Base-by-base conservation (phyloP, 1,140 invertebrate genomes). In the Eriocheir sinensis region DNA sequence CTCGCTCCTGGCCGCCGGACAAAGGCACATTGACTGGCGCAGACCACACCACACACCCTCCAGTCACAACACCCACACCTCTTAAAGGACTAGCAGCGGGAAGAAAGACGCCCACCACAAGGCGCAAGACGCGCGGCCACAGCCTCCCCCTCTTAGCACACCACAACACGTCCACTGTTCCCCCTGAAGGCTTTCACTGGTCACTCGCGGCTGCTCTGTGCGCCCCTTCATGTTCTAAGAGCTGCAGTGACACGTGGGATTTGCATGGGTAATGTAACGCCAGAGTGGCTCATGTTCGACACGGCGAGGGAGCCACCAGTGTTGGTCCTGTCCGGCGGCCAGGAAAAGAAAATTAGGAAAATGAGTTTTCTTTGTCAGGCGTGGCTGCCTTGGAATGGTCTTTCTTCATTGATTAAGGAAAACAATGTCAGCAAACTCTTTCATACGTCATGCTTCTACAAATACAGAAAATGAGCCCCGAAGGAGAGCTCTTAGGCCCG, bases 241-340 rank as follows among this genome's bases (percentile, higher is more conserved):
- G 85, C 92, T 89, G 85, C 92, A 89, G 92, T 89, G 83, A 93
- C 92, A 93, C 83, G 41, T 34, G 80, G 81, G 83, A 93, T 93
- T 93, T 86, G 81, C 92, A 93, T 93, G 92, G 92, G 92, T 89
- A 93, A 89, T 93, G 92, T 89, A 93, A 93, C 92, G 60, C 60
- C 36, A 3, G 36, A 89, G 86, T 89, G 86, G 41, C 41, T 83
- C 60, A n/a, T 86, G 81, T 86, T 93, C 80, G 80, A 36, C 81
- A 44, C 8, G 36, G 85, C 32, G 34, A 34, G 44, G 40, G 21
- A 72, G 8, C 60, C 60, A n/a, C 21, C 60, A 72, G 60, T 72
- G 12, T 21, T n/a, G 12, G 12, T 8, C 60, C n/a, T n/a, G 60
- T n/a, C 21, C 9, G 60, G n/a, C 12, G 27, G 8, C 60, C 21